phyloP scores from a whole-genome alignment of 2,113 vertebrate species.

The Ageneiosus marmoratus region DNA sequence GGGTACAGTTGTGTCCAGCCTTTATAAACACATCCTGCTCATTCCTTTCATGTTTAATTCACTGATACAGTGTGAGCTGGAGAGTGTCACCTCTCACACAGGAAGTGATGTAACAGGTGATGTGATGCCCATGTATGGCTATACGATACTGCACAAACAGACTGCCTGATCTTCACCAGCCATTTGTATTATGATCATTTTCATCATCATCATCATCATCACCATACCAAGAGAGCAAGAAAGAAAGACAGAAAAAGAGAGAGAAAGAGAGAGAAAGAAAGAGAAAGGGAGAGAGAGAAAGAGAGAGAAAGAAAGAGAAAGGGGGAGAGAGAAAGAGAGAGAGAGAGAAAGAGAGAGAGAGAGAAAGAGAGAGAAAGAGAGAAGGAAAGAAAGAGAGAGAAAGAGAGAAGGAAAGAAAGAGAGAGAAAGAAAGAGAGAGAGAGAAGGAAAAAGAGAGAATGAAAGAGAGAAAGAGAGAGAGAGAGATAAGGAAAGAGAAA shows the following conservation, averaged over 20 bases:
- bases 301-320: background rate
- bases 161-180: background rate
- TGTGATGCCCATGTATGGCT: background rate
- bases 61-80: background rate
- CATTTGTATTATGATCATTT: background rate
- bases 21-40: background rate
- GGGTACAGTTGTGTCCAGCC: too few relatives aligned
- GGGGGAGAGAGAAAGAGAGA: background rate
- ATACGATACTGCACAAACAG: too few relatives aligned
- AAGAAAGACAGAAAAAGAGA: background rate
- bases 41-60: slow-evolving; percentile 4
- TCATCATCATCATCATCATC: background rate
- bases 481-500: too few relatives aligned
- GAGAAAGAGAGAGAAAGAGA: background rate
- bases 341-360: background rate
- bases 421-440: too few relatives aligned
- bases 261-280: background rate
- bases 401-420: background rate
- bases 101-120: background rate
- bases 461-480: too few relatives aligned
- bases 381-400: background rate
- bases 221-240: background rate
- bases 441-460: background rate
- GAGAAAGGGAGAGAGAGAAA: background rate
- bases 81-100: background rate